Base-by-base conservation (phyloP, 2,888 invertebrate genomes). In the Uloborus plumipes region DNA sequence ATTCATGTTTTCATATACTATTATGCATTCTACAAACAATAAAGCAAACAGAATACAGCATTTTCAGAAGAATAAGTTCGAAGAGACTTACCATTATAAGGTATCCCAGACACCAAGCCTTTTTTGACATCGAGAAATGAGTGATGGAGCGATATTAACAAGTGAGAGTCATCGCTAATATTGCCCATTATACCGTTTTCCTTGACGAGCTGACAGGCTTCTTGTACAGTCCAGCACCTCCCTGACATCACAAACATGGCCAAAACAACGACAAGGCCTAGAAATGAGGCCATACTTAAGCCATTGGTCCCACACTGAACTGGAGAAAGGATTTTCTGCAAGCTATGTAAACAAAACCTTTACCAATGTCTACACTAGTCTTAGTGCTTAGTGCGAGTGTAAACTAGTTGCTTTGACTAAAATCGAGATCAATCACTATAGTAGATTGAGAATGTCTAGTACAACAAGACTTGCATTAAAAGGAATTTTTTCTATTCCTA, bases 71-170 rank as follows among this genome's bases (percentile, higher is more conserved):
- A 11, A 39, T 39, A 1, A 39, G 3, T 6, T 39, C 9, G 6
- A 39, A 39, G 39, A 11, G 9, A 70, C 71, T 71, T 65, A 78
- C 77, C 77, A 26, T 78, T 78, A 39, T 78, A 78, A 47, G 11
- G 18, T 26, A 78, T 13, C 26, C 65, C 71, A 9, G 77, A 71
- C 14, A 78, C 22, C 6, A 78, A 20, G 2, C 77, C 77, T 11
- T 65, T 70, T 9, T 78, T 55, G 11, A 53, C 2, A 3, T 70
- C 20, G 18, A 78, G 18, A 26, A 78, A 78, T 14, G 4, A 20
- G 20, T 77, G 77, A n/a, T 71, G 31, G 16, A 77, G 58, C 9
- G 18, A 18, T 47, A 74, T 3, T 49, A n/a, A 72, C 20, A 22
- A 11, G 47, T 22, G 18, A 31, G 26, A n/a, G 11, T 62, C 58